Evolutionary conservation across 2,113 vertebrate species (phyloP).

Genomic region (Orientallactaga bullata): DNA sequence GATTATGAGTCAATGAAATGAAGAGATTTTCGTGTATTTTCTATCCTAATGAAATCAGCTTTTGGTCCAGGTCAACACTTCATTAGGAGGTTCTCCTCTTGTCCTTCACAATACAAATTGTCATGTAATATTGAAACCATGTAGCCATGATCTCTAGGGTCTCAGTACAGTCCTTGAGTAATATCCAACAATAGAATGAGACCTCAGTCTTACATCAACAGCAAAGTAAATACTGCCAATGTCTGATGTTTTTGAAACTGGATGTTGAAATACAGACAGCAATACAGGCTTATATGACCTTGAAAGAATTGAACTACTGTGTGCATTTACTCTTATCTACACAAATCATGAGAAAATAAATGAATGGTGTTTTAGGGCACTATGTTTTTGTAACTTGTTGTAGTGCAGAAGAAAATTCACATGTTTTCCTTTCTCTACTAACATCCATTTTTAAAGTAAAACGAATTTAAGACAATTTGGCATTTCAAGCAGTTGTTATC

Average conservation of each 20-base stretch:
- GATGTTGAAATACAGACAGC: neutral
- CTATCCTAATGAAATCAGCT: neutral
- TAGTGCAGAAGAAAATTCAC: neutral
- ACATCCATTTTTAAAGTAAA: neutral
- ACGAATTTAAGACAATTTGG: neutral
- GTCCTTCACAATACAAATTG: neutral
- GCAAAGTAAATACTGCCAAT: neutral
- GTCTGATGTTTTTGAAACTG: neutral
- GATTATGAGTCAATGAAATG: neutral
- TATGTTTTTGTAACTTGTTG: neutral
- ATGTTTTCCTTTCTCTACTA: neutral
- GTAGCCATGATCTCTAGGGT: neutral
- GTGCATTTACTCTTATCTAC: neutral
- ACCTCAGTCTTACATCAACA: neutral
- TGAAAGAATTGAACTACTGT: neutral
- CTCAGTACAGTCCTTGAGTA: neutral
- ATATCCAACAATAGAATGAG: neutral
- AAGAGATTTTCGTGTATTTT: neutral
- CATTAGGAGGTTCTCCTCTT: neutral
- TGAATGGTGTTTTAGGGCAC: neutral
- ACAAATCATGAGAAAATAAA: neutral
- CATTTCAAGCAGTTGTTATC: slow-evolving; percentile 7
- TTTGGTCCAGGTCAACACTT: neutral
- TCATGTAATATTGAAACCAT: neutral
- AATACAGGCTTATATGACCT: neutral